A percentile compares a stretch with the other conserved stretches of the same genome.
Conservation (phyloP, 2,888 invertebrate species). For the Cataglyphis livida region DNA sequence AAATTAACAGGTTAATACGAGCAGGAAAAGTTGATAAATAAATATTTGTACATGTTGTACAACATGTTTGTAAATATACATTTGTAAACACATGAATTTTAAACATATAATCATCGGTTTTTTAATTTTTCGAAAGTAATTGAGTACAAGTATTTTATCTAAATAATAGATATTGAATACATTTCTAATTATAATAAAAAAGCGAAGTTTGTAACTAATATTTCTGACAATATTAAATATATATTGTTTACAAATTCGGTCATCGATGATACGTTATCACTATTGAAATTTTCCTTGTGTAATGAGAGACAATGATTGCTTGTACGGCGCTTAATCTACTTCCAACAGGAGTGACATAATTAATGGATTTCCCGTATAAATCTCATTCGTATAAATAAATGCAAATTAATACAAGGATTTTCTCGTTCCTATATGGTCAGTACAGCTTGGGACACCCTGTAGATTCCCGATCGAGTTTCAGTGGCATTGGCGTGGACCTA, state of each 20-base stretch:
- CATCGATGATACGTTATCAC: neutral
- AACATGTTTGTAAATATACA: too few species aligned
- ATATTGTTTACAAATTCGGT: neutral
- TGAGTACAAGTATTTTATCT: too few species aligned
- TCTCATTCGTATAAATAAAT: constrained; percentile 34
- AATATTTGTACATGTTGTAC: too few species aligned
- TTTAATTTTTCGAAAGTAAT: too few species aligned
- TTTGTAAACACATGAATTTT: too few species aligned
- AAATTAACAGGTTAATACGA: too few species aligned
- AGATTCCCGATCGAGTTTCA: constrained; percentile 41
- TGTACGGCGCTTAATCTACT: constrained; percentile 13
- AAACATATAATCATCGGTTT: too few species aligned
- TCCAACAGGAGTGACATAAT: constrained; percentile 9
- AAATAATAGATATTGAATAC: too few species aligned
- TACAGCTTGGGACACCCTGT: constrained; percentile 14
- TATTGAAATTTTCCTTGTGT: neutral
- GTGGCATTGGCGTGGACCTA: constrained; percentile 56
- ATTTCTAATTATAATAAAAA: too few species aligned
- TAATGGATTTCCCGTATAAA: constrained; percentile 45
- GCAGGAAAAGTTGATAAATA: too few species aligned
- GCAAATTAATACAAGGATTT: constrained; percentile 1
- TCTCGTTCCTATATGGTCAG: constrained; percentile 9
- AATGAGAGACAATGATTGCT: neutral
- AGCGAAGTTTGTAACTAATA: too few species aligned
- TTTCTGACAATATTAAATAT: too few species aligned